Base-by-base conservation (phyloP, 2,113 vertebrate species). In the Alouatta palliata region DNA sequence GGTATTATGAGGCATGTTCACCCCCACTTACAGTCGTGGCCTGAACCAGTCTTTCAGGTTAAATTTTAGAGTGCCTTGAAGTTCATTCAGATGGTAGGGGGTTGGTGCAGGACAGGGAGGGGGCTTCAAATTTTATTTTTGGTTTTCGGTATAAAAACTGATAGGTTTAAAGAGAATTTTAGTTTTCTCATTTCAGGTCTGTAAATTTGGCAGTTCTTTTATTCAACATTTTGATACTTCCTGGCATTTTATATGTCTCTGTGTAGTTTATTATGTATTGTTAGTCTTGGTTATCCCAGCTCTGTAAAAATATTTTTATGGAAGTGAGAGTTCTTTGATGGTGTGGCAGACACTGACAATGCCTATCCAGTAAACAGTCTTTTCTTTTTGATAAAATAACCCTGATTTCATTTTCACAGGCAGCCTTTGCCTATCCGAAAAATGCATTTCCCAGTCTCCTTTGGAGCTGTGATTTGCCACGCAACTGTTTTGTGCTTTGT, bases 231-330 rank as follows among this genome's bases (percentile, higher is more conserved):
- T 64, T 85, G 43, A 64, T 75, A 81, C 19, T 75, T 94, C 32
- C 3, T 70, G 16, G 13, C 12, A 25, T 84, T 88, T 87, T 64
- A n/a, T 87, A 4, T 86, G 58, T 75, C 2, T 49, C 40, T 68
- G 37, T 75, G 27, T 80, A 47, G 9, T 35, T 90, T 52, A 64
- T 49, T 66, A 75, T 82, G 14, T 73, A 66, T 79, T 90, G 35
- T 97, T 75, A 56, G 19, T 87, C 32, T 86, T 82, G n/a, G 45
- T 77, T 84, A 49, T 89, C 17, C 92, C 83, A 73, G 21, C 8
- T 93, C 19, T 81, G 92, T 77, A 92, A 49, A 91, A 83, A 40
- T 6, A 43, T 40, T 93, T 79, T 95, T 87, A 79, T 90, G 70
- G 54, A 70, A 64, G 64, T 84, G 70, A 77, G 83, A 61, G 54